Evolutionary conservation across 2,888 invertebrate genomes (phyloP), one percentile per base, ranked within the genome.

Genomic region (Petrolisthes manimaculis): DNA sequence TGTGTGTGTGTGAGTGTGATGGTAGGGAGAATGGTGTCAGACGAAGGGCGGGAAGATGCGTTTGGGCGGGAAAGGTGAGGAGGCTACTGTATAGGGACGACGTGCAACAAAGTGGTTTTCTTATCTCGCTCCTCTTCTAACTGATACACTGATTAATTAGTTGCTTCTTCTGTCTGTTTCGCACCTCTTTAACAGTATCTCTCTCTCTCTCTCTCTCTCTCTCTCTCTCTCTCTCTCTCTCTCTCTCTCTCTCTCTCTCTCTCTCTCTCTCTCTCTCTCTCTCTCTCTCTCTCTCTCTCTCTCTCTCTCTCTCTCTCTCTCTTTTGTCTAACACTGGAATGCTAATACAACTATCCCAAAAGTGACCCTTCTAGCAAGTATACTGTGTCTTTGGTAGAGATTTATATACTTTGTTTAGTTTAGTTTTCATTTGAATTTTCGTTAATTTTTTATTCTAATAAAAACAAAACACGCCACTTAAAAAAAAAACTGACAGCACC

Each of bases 271-370:
- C 37, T 37, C 37, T 37, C 37, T 5, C 51, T 21, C 51, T 77
- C 77, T 51, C 77, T 51, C 77, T 51, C 77, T 51, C 77, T 77
- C 77, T 51, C 77, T 77, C 77, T 77, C 77, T 51, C 77, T 37
- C 77, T 77, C 77, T 77, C 77, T 77, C 77, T 77, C 77, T 77
- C 77, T 77, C 21, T 77, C 77, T 24, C 24, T 24, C 12, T 12
- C 77, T 12, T 37, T 37, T 37, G 37, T 37, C 37, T 0, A 37
- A 37, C 37, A 37, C 37, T 37, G 37, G 37, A 37, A 37, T 37
- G 37, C 37, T 37, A 37, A 37, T 37, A 37, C 37, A 37, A 37
- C 37, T 37, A 37, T 37, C 37, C 37, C 37, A 37, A 37, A 37
- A 37, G 37, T 37, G 37, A 37, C 37, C 37, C 37, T 37, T 37